Evolutionary conservation across 2,113 vertebrate genomes (phyloP).

Genomic region (Nothobranchius furzeri): DNA sequence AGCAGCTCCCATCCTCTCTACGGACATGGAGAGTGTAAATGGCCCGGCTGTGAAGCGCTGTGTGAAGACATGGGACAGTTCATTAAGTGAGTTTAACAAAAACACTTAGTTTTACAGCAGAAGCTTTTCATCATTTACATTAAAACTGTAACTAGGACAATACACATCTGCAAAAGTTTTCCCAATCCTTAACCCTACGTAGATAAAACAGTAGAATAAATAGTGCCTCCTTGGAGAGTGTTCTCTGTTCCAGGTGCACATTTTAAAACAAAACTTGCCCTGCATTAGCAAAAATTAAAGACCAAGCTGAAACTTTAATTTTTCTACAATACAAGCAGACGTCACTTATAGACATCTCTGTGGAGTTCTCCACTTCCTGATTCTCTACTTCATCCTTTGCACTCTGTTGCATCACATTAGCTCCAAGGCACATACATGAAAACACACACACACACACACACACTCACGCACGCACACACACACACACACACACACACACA

Average conservation of each 20-base stretch:
- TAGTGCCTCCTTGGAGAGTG: no score
- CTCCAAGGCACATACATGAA: constrained; percentile 18
- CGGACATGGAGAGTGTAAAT: constrained; percentile 98
- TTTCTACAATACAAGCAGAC: background rate
- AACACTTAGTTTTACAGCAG: background rate
- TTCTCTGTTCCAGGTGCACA: background rate
- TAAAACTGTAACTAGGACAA: no score
- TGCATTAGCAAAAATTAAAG: constrained; percentile 9
- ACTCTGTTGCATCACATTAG: constrained; percentile 62
- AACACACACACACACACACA: background rate
- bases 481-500: background rate
- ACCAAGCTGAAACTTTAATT: constrained; percentile 15
- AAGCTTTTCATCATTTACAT: background rate
- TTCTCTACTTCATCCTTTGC: constrained; percentile 51
- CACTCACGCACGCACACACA: background rate
- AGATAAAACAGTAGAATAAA: no score
- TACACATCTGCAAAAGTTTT: no score
- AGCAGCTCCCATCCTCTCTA: constrained; percentile 93
- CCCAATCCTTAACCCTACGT: no score
- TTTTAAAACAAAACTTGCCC: background rate
- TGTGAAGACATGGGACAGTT: constrained; percentile 99
- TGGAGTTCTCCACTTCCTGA: constrained; percentile 11
- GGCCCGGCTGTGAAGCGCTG: constrained; percentile 98
- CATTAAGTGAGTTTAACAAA: constrained; percentile 86
- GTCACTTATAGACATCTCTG: constrained; percentile 24